Evolutionary conservation across 2,113 vertebrate genomes (phyloP), one percentile per base, ranked within the genome.

Genomic region (Calidris pugnax): DNA sequence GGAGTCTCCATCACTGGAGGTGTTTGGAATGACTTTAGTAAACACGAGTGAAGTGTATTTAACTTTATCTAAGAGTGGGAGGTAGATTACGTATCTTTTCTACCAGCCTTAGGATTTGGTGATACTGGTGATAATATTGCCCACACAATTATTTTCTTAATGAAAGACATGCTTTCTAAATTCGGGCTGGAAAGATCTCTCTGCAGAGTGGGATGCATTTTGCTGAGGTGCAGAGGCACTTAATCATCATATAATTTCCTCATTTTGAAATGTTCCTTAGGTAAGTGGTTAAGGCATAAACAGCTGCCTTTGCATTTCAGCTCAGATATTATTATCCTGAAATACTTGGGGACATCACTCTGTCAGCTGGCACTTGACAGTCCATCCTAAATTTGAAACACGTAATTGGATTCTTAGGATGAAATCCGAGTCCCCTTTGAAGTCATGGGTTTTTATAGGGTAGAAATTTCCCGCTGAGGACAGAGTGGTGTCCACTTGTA

Each of bases 331-430:
- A 5, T 87, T 90, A 59, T 93, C 89, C 91, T 94, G 92, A 95
- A 96, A 92, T 95, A 95, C 85, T 78, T 89, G 74, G 63, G 85
- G 67, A 82, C 94, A 89, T 87, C 57, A 95, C 50, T 85, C 88
- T 93, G 94, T 96, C 89, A 95, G 94, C 92, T 96, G 96, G 93
- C 87, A 63, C 77, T 93, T 89, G 84, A 83, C 81, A 89, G 69
- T 60, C 86, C 74, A 32, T 89, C 87, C 94, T 94, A 92, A 94
- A 95, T 93, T 85, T 92, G 96, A 95, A 95, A 93, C 79, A 63
- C 0, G 75, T 95, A 93, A 92, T 95, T 82, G 86, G 92, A 97
- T 97, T 96, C 95, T 87, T 82, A 5, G 32, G 78, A 66, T 94
- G 96, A 96, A 95, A 95, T 94, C 53, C 0, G 9, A 96, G 74